Evolutionary conservation across 2,888 invertebrate genomes (phyloP).

Genomic region (Pardosa pseudoannulata): DNA sequence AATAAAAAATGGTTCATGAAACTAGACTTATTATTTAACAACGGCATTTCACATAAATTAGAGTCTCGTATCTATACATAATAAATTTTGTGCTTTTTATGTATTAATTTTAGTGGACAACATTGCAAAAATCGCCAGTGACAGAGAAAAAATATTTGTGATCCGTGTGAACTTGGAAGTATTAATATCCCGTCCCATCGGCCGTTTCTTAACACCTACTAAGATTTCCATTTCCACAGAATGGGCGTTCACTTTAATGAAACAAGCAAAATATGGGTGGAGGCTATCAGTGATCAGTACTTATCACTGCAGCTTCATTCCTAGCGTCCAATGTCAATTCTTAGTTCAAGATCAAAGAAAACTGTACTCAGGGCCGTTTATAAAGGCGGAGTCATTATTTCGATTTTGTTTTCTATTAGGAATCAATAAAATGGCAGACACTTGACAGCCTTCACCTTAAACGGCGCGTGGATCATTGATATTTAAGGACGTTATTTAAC

Average conservation of each 20-base stretch:
- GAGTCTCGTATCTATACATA: too few species aligned
- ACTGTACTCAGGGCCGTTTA: slow-evolving; percentile 48
- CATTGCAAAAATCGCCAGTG: too few species aligned
- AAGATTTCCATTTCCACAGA: neutral
- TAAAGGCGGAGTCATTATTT: slow-evolving; percentile 14
- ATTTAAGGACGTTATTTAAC: slow-evolving; percentile 48
- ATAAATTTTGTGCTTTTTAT: too few species aligned
- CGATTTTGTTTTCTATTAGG: neutral
- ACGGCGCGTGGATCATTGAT: slow-evolving; percentile 27
- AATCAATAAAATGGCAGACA: slow-evolving; percentile 28
- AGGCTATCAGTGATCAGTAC: neutral
- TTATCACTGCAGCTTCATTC: neutral
- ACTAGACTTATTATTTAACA: too few species aligned
- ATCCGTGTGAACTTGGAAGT: too few species aligned
- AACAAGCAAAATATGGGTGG: neutral
- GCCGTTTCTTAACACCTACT: neutral
- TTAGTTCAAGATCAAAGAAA: slow-evolving; percentile 68
- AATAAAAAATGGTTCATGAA: too few species aligned
- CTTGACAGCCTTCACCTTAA: slow-evolving; percentile 59
- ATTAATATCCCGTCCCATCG: too few species aligned
- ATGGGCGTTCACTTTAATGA: neutral
- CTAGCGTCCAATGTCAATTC: slow-evolving; percentile 49
- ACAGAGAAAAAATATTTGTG: too few species aligned
- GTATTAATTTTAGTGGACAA: too few species aligned
- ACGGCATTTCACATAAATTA: too few species aligned